phyloP scores from a whole-genome alignment of 1,140 invertebrate species.

The Cephus cinctus region DNA sequence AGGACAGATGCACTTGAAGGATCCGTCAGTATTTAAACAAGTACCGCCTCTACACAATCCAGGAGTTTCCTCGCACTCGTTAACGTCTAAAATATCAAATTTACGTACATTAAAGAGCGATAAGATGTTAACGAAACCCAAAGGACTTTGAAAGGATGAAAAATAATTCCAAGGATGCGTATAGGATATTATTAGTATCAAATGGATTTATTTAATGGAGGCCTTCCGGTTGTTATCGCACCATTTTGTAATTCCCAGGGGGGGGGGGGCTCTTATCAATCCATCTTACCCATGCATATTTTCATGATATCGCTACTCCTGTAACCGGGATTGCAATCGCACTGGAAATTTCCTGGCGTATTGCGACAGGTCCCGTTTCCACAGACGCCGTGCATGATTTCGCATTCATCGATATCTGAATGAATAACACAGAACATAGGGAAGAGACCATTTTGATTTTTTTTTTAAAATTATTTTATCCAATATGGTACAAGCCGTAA shows the following conservation, averaged over 20 bases:
- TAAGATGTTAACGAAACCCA: no score
- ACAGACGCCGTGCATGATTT: slow-evolving; percentile 80
- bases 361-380: slow-evolving; percentile 82
- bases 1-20: slow-evolving; percentile 66
- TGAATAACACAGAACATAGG: neutral
- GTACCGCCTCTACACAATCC: slow-evolving; percentile 70
- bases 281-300: slow-evolving; percentile 74
- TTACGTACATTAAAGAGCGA: neutral
- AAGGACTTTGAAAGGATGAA: slow-evolving; percentile 10
- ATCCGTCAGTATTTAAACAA: slow-evolving; percentile 63
- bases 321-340: slow-evolving; percentile 77
- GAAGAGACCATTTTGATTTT: neutral
- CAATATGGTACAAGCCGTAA: neutral
- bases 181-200: no score
- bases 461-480: no score
- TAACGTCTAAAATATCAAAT: slow-evolving; percentile 60
- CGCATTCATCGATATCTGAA: slow-evolving; percentile 85
- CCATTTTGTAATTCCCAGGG: no score
- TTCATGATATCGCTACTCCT: slow-evolving; percentile 76
- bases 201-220: no score
- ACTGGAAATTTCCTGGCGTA: slow-evolving; percentile 78
- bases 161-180: neutral
- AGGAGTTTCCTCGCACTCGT: slow-evolving; percentile 69
- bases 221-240: no score
- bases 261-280: no score